Base-by-base conservation (phyloP, 2,888 invertebrate species). In the Orchesella flavescens region DNA sequence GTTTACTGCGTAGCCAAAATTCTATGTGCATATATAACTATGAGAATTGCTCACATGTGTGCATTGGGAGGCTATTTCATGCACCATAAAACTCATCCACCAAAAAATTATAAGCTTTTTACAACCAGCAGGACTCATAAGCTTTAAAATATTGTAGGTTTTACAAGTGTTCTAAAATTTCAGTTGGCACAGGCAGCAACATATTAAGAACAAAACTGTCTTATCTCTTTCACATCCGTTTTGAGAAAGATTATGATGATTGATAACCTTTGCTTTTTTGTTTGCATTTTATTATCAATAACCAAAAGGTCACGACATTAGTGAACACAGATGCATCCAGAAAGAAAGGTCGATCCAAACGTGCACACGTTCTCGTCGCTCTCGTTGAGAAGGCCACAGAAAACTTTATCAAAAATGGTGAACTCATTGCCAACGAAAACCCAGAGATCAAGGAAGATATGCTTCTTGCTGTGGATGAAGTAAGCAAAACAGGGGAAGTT, bases 321-420 rank as follows among this genome's bases (percentile, higher is more conserved):
- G 92, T 92, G 15, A 92, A 91, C 87, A 91, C 91, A 84, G 91
- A 91, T 23, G 91, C 91, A 12, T 91, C 91, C 10, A 90, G 90
- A 88, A 92, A 92, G 89, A 92, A 92, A 87, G 92, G 92, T 0
- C 89, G 91, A 24, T 92, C 92, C 12, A 92, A 92, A 89, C 91
- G 92, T 57, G 92, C 92, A 19, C 91, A 92, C 88, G 91, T 92
- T 59, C 89, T 92, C 68, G 91, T 92, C 79, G 91, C 91, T 5
- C 91, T 92, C 21, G 92, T 92, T 5, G 91, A 92, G 87, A 90
- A 90, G 84, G 92, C 92, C 1, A 92, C 92, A 34, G 91, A 91
- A 76, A 91, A 92, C 88, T 93, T 92, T 88, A 90, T 92, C 24
- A 90, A 90, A 72, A 89, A 90, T 84, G 92, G 92, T 43, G 91